phyloP scores from a whole-genome alignment of 2,797 vertebrate species.

The Manis crassicaudata region DNA sequence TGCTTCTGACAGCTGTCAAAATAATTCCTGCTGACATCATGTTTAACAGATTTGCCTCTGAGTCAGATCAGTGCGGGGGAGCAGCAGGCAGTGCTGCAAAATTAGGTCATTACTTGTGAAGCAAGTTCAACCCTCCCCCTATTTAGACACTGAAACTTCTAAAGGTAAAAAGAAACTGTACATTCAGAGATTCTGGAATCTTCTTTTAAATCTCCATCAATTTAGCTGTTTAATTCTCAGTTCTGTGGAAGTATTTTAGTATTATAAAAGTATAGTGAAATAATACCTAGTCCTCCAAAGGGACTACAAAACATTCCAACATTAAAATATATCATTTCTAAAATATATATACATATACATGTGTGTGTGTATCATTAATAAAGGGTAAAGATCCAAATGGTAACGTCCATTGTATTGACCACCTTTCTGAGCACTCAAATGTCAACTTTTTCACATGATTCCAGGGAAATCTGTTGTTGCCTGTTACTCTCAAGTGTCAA shows the following conservation, averaged over 20 bases:
- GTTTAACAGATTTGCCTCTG: constrained; percentile 59
- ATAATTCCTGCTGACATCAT: constrained; percentile 65
- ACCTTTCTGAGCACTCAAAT: neutral
- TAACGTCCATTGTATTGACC: neutral
- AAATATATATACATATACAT: too few relatives aligned
- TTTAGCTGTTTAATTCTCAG: neutral
- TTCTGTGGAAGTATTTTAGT: constrained; percentile 26
- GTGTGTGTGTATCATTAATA: neutral
- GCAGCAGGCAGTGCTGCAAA: constrained; percentile 40
- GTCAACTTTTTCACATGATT: neutral
- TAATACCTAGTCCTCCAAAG: neutral
- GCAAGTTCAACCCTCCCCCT: constrained; percentile 21
- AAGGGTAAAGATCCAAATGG: neutral
- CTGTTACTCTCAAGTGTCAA: neutral
- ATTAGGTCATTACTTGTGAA: constrained; percentile 74
- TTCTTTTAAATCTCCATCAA: constrained; percentile 16
- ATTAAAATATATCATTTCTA: constrained; percentile 13
- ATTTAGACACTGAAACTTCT: constrained; percentile 54
- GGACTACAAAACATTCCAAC: neutral
- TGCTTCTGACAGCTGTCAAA: constrained; percentile 73
- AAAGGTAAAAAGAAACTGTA: constrained; percentile 3
- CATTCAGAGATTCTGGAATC: constrained; percentile 41
- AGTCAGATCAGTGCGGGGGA: constrained; percentile 53
- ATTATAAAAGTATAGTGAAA: constrained; percentile 40
- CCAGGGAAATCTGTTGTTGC: neutral